A percentile compares a stretch with the other conserved stretches of the same genome.
Evolutionary conservation across 2,797 vertebrate species (phyloP).

Genomic region (Acrocephalus scirpaceus): DNA sequence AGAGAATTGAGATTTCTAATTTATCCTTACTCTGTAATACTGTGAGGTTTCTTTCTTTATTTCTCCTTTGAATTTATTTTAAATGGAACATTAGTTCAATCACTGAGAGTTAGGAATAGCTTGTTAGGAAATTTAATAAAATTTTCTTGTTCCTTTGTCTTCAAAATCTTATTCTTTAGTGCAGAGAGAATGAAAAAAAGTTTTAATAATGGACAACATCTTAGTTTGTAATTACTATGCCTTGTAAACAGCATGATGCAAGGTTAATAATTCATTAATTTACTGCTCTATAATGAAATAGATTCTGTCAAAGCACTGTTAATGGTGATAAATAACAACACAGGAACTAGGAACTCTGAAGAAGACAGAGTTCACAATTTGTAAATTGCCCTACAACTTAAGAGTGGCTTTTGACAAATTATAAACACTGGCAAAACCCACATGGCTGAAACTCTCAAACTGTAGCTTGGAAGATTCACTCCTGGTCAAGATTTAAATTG

Average conservation of each 20-base stretch:
- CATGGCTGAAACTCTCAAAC: background rate
- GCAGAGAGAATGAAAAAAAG: background rate
- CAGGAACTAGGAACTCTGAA: background rate
- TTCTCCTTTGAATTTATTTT: background rate
- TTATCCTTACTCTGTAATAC: background rate
- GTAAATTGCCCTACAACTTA: background rate
- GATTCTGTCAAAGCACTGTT: background rate
- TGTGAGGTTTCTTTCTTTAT: background rate
- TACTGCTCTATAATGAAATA: background rate
- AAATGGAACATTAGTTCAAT: background rate
- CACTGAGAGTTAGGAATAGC: background rate
- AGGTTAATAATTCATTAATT: background rate
- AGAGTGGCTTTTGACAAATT: background rate
- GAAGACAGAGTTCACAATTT: background rate
- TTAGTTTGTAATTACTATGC: background rate
- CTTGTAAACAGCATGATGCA: background rate
- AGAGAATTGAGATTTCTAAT: background rate
- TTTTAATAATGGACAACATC: background rate
- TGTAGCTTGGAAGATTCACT: background rate
- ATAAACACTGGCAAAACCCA: background rate
- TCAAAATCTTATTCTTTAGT: background rate
- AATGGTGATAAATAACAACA: background rate
- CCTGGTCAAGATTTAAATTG: background rate
- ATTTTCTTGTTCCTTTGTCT: background rate
- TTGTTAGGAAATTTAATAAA: background rate